Conservation (phyloP, 2,113 vertebrate species). For the Oxyruncus cristatus region DNA sequence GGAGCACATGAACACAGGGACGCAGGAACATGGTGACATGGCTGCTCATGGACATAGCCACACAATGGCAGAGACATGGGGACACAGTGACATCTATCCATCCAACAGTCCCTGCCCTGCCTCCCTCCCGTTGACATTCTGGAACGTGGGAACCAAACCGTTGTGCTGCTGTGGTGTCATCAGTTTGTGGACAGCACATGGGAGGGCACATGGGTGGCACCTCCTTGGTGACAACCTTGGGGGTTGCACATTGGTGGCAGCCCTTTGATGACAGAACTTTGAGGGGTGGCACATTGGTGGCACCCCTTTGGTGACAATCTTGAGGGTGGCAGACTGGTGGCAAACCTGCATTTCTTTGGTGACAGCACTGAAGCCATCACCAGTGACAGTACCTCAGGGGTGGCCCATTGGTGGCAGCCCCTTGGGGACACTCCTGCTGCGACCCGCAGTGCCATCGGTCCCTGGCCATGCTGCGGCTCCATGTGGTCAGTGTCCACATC, state of each 20-base stretch:
- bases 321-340: background rate
- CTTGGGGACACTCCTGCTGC: background rate
- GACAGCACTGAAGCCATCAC: too few relatives aligned
- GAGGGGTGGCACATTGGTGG: background rate
- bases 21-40: too few relatives aligned
- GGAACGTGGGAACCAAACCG: accelerated
- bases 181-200: accelerated
- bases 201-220: background rate
- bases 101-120: background rate
- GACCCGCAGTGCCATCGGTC: background rate
- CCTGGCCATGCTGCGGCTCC: constrained; percentile 19
- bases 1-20: background rate
- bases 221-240: background rate
- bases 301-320: background rate
- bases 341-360: background rate
- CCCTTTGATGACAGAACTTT: background rate
- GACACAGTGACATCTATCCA: background rate
- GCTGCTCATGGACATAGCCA: background rate
- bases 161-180: background rate
- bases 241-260: background rate
- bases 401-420: background rate
- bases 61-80: background rate
- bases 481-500: background rate
- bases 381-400: background rate
- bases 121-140: background rate